A percentile compares a stretch with the other conserved stretches of the same genome.
phyloP scores from a whole-genome alignment of 2,113 vertebrate genomes.

The Chelonoidis abingdonii region DNA sequence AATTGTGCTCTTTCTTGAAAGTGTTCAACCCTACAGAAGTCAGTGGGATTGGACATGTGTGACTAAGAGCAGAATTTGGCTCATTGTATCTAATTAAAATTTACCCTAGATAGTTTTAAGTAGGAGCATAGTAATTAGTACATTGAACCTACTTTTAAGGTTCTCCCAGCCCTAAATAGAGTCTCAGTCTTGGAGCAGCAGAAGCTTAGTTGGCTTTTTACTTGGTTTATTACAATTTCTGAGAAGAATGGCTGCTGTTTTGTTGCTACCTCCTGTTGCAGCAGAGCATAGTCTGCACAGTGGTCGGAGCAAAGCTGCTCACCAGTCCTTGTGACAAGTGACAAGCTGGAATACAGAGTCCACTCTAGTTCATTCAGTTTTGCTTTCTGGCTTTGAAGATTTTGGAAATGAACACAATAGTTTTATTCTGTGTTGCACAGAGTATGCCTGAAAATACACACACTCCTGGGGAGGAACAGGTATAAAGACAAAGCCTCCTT shows the following conservation, averaged over 20 bases:
- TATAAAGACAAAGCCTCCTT: neutral
- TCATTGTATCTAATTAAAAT: neutral
- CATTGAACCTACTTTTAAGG: neutral
- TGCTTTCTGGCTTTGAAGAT: neutral
- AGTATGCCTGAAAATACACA: neutral
- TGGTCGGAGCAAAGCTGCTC: neutral
- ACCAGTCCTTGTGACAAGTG: neutral
- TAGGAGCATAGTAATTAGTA: neutral
- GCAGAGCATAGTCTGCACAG: rapidly evolving
- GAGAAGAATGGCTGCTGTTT: neutral
- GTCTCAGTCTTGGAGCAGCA: rapidly evolving
- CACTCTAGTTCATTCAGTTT: neutral
- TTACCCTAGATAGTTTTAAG: neutral
- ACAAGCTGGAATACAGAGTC: neutral
- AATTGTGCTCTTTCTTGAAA: neutral
- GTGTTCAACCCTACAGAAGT: neutral
- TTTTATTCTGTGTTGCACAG: neutral
- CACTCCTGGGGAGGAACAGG: rapidly evolving
- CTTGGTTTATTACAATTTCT: neutral
- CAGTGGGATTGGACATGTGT: neutral
- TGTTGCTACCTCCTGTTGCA: neutral
- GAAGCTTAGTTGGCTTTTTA: neutral
- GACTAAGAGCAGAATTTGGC: rapidly evolving
- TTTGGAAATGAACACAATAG: neutral
- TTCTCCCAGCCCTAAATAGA: neutral